Evolutionary conservation across 2,888 invertebrate species (phyloP), one percentile per base, ranked within the genome.

Genomic region (Chymomyza amoena): DNA sequence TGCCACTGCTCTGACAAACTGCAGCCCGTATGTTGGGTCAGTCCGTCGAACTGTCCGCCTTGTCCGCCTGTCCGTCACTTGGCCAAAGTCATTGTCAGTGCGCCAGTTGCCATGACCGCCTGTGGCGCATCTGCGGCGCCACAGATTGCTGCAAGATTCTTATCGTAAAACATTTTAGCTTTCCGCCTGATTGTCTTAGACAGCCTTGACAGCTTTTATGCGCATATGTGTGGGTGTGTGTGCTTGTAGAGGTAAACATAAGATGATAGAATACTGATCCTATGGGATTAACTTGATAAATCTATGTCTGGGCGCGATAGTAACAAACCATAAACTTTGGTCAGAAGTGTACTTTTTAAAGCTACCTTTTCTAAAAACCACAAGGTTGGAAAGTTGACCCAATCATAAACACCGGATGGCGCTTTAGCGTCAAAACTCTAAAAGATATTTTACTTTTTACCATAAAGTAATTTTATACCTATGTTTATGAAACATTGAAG

Each of bases 151-250:
- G 39, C 39, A 10, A 45, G 39, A 45, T 45, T 45, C 39, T 13
- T 13, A 45, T 45, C 39, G 13, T 45, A 45, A 45, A 45, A 10
- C 10, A 45, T 45, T 45, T 45, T 15, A 45, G 56, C 56, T 64
- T 54, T 64, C 15, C 52, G n/a, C 13, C 64, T 64, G 56, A 36
- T 56, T 64, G 36, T 64, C 28, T 50, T 15, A 51, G 51, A 45
- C 39, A 36, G 20, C n/a, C 56, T 32, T 16, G 16, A 52, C 56
- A 52, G 56, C 28, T 20, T 52, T 5, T 61, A 18, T 9, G 28
- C 15, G 60, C 9, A 10, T 50, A 50, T 13, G 16, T 61, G 61
- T 45, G 18, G 15, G 45, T 57, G 36, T 54, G 28, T 64, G 28
- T 57, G 57, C 28, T 10, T n/a, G 20, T 18, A n/a, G 15, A 15